These are phyloP conservation scores for Cololabis saira DNA, from an alignment of 2,113 vertebrate species.

Conservation along the genomic window DNA sequence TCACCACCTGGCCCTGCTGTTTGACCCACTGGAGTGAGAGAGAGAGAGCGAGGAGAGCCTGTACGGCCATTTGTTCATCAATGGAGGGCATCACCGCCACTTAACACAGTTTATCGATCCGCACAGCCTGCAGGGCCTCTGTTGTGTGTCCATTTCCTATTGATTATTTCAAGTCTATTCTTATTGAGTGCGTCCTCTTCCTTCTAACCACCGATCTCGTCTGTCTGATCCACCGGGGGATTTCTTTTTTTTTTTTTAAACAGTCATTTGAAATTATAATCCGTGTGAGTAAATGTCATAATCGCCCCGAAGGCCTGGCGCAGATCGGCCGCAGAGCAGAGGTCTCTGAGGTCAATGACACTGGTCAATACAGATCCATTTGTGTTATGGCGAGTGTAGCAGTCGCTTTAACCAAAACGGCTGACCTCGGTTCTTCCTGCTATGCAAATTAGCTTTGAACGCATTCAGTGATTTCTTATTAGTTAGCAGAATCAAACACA, in stretches of 20 bases:
- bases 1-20: constrained; percentile 79
- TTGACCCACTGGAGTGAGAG: constrained; percentile 69
- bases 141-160: constrained; percentile 85
- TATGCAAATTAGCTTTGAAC: constrained; percentile 9
- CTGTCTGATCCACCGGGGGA: constrained; percentile 72
- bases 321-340: constrained; percentile 78
- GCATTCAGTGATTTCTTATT: constrained; percentile 8
- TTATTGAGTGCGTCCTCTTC: constrained; percentile 75
- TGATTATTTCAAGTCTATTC: constrained; percentile 86
- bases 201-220: constrained; percentile 59
- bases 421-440: constrained; percentile 32
- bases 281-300: constrained; percentile 86
- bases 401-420: constrained; percentile 54
- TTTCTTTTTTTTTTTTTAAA: constrained; percentile 82
- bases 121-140: constrained; percentile 73
- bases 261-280: constrained; percentile 88
- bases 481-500: constrained; percentile 14
- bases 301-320: constrained; percentile 79
- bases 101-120: constrained; percentile 86
- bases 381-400: constrained; percentile 56
- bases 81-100: constrained; percentile 82
- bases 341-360: constrained; percentile 77
- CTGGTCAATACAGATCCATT: constrained; percentile 78
- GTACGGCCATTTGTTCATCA: constrained; percentile 82
- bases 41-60: constrained; percentile 65